Conservation (phyloP, 2,888 invertebrate species). For the Xanthorhoe designata region DNA sequence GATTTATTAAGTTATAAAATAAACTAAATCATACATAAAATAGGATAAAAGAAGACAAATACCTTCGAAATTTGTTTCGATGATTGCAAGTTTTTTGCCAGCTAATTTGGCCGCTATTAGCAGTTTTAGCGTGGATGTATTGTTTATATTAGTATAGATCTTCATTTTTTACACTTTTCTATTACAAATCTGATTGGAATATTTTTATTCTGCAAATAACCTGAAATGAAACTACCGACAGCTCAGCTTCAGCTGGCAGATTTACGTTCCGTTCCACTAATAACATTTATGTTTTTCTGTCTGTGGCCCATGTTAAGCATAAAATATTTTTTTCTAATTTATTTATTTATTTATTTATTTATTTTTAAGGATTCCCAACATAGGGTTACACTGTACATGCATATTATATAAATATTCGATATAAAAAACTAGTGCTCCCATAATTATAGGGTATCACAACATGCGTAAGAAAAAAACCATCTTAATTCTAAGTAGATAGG, state of each 20-base stretch:
- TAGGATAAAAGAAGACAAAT: constrained; percentile 46
- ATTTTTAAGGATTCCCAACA: too few relatives aligned
- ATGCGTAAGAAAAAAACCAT: too few relatives aligned
- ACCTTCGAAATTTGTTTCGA: constrained; percentile 87
- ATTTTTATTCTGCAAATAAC: neutral
- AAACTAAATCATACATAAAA: constrained; percentile 12
- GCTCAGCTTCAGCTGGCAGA: constrained; percentile 33
- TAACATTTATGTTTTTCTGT: neutral
- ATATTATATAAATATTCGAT: too few relatives aligned
- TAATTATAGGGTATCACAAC: too few relatives aligned
- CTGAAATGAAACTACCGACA: constrained; percentile 12
- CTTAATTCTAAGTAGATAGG: too few relatives aligned
- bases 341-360: too few relatives aligned
- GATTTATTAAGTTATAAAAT: too few relatives aligned
- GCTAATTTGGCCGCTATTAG: constrained; percentile 89
- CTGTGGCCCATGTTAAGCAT: constrained; percentile 5
- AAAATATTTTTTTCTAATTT: neutral
- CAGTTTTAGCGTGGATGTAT: constrained; percentile 91
- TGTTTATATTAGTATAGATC: constrained; percentile 90
- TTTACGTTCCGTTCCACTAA: constrained; percentile 7
- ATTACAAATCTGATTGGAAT: constrained; percentile 9
- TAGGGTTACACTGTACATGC: too few relatives aligned
- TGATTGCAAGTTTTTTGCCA: constrained; percentile 84
- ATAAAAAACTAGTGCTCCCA: too few relatives aligned
- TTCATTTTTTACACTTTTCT: constrained; percentile 84